Percentiles rank a stretch among this genome's conserved stretches.
Evolutionary conservation across 2,113 vertebrate genomes (phyloP).

Genomic region (Hippoglossus stenolepis): DNA sequence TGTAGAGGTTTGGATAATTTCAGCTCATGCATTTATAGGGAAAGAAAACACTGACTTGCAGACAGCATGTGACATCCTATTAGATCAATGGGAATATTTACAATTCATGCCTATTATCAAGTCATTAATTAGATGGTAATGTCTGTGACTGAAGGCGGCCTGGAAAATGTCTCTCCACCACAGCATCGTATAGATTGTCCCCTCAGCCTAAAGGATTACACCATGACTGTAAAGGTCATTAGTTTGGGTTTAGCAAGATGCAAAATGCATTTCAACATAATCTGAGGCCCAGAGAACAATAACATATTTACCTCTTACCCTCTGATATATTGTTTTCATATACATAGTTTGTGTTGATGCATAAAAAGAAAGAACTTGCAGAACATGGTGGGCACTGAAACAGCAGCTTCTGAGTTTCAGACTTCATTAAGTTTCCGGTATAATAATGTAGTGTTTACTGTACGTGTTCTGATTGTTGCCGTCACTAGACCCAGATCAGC

Average conservation of each 20-base stretch:
- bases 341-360: not conserved
- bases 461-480: not conserved
- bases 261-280: not conserved
- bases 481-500: not conserved
- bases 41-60: no score
- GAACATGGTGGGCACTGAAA: not conserved
- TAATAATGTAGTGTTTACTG: not conserved
- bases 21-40: no score
- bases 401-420: not conserved
- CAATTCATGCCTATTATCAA: not conserved
- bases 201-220: not conserved
- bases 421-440: not conserved
- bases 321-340: not conserved
- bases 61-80: not conserved
- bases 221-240: not conserved
- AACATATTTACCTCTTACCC: not conserved
- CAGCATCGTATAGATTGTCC: not conserved
- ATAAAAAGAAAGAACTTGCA: not conserved
- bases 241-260: not conserved
- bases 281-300: not conserved
- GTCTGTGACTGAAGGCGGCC: not conserved
- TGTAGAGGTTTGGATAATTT: no score
- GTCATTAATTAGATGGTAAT: not conserved
- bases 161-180: constrained; percentile 10
- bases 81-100: not conserved